Evolutionary conservation across 2,797 vertebrate genomes (phyloP).

Genomic region (Mionectes olivaceus): DNA sequence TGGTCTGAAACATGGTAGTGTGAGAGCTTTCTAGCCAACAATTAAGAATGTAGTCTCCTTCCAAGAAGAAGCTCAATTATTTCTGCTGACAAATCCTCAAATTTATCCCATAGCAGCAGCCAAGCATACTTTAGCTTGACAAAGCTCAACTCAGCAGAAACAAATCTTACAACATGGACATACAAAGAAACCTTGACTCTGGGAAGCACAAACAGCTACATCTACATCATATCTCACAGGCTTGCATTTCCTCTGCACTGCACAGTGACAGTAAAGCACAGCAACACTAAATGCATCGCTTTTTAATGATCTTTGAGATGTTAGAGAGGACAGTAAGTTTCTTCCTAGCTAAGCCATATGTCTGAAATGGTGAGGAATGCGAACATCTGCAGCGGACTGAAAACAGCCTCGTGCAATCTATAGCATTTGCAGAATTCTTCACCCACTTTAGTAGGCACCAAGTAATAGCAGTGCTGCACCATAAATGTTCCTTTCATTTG

Average conservation of each 20-base stretch:
- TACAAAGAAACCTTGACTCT: not conserved
- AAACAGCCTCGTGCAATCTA: not conserved
- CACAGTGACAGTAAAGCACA: not conserved
- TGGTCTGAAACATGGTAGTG: not conserved
- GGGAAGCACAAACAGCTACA: not conserved
- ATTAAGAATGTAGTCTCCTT: not conserved
- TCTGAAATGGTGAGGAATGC: not conserved
- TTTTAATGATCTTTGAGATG: not conserved
- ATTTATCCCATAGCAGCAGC: not conserved
- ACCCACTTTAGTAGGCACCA: not conserved
- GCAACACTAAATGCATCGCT: rapidly evolving
- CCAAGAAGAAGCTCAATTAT: not conserved
- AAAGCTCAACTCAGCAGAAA: not conserved
- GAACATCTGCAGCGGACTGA: not conserved
- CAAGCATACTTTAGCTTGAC: not conserved
- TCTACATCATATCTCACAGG: not conserved
- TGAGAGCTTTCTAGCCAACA: not conserved
- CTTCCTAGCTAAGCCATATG: not conserved
- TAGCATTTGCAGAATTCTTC: not conserved
- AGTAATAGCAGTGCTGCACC: not conserved
- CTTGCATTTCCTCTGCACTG: not conserved
- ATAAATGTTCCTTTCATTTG: not conserved
- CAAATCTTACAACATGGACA: not conserved
- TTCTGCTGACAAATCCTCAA: conserved; percentile 15
- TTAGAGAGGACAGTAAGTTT: not conserved